Conservation (phyloP, 2,888 invertebrate genomes). For the Dicyrtomina minuta region DNA sequence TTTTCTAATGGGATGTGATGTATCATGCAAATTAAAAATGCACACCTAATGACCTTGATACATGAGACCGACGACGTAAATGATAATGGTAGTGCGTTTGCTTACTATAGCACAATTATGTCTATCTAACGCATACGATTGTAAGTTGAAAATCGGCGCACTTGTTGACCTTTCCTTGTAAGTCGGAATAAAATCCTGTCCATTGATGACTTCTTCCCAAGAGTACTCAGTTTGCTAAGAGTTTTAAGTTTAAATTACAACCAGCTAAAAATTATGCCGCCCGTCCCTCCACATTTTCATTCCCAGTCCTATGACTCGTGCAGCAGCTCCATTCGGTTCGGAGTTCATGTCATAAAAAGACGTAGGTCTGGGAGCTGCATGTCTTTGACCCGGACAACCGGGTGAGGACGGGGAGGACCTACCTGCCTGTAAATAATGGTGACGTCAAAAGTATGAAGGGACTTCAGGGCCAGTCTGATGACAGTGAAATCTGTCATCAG, state of each 20-base stretch:
- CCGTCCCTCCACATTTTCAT: conserved; percentile 49
- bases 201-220: conserved; percentile 46
- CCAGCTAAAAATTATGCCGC: conserved; percentile 48
- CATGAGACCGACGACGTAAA: too few species aligned
- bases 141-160: too few species aligned
- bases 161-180: too few species aligned
- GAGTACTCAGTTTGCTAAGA: conserved; percentile 43
- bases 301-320: conserved; percentile 52
- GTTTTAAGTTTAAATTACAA: conserved; percentile 51
- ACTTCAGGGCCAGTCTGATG: neutral
- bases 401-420: conserved; percentile 15
- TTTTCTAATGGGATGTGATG: too few species aligned
- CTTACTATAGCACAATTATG: too few species aligned
- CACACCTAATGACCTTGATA: too few species aligned
- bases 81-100: too few species aligned
- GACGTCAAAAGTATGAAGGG: neutral
- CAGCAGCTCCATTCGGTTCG: conserved; percentile 43
- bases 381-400: conserved; percentile 29
- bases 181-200: conserved; percentile 46
- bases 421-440: neutral
- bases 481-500: conserved; percentile 4
- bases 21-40: too few species aligned
- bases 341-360: conserved; percentile 51
- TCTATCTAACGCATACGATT: too few species aligned
- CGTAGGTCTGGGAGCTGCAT: conserved; percentile 47